Percentiles rank a stretch among this genome's conserved stretches.
Conservation (phyloP, 2,888 invertebrate genomes). For the Meteorus colon region DNA sequence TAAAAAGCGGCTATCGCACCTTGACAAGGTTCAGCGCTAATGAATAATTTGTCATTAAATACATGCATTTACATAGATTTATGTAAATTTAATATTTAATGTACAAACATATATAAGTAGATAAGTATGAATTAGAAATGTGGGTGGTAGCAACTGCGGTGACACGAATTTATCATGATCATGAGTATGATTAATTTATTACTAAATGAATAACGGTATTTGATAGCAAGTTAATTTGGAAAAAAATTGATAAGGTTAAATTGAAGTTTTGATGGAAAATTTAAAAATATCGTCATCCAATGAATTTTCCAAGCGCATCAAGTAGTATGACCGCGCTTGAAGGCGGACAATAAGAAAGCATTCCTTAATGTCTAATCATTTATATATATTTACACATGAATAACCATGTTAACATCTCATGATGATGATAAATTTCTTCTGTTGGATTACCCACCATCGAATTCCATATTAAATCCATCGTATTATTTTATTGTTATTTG, state of each 20-base stretch:
- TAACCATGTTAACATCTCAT: neutral
- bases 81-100: neutral
- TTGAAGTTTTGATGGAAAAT: neutral
- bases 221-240: neutral
- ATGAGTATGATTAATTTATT: conserved; percentile 1
- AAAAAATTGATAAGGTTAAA: neutral
- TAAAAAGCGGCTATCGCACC: conserved; percentile 22
- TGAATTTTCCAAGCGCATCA: neutral
- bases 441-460: neutral
- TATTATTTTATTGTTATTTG: conserved; percentile 1
- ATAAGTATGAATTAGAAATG: conserved; percentile 1
- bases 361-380: neutral
- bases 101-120: neutral
- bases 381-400: neutral
- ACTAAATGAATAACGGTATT: neutral
- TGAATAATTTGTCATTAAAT: conserved; percentile 14
- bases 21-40: conserved; percentile 19
- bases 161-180: neutral
- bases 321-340: conserved; percentile 5
- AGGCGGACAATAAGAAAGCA: conserved; percentile 1
- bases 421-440: neutral
- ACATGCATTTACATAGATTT: neutral
- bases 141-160: neutral
- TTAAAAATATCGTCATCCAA: neutral
- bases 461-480: neutral